Conservation (phyloP, 2,797 vertebrate genomes). For the Eulemur mongoz region DNA sequence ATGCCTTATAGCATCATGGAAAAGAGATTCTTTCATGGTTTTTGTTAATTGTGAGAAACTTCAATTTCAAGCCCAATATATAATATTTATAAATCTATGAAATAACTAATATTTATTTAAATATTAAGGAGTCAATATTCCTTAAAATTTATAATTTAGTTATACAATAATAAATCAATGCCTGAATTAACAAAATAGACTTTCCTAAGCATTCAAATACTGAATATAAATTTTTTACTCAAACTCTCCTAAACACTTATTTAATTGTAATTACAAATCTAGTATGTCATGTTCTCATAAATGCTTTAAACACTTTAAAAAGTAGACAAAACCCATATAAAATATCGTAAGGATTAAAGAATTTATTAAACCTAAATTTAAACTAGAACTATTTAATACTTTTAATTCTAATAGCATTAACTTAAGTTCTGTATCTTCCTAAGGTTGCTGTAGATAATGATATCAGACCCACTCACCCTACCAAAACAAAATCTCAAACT, state of each 20-base stretch:
- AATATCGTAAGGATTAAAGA: neutral
- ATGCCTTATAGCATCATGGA: neutral
- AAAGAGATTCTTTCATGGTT: neutral
- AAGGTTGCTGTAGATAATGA: neutral
- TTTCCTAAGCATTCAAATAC: slow-evolving; percentile 8
- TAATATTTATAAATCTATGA: neutral
- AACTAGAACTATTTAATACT: neutral
- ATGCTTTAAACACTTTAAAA: slow-evolving; percentile 36
- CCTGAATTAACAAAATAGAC: neutral
- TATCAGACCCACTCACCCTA: neutral
- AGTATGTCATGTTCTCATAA: neutral
- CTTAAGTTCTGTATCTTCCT: neutral
- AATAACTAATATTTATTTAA: slow-evolving; percentile 30
- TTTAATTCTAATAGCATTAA: neutral
- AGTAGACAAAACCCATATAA: neutral
- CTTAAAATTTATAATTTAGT: neutral
- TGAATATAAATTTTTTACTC: slow-evolving; percentile 24
- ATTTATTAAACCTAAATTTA: neutral
- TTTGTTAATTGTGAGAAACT: neutral
- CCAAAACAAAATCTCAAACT: neutral
- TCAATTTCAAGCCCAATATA: neutral
- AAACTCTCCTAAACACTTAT: slow-evolving; percentile 1
- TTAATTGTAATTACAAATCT: slow-evolving; percentile 42
- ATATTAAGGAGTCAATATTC: neutral
- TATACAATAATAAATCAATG: slow-evolving; percentile 36